Evolutionary conservation across 2,113 vertebrate genomes (phyloP).

Genomic region (Epinephelus cyanopodus): DNA sequence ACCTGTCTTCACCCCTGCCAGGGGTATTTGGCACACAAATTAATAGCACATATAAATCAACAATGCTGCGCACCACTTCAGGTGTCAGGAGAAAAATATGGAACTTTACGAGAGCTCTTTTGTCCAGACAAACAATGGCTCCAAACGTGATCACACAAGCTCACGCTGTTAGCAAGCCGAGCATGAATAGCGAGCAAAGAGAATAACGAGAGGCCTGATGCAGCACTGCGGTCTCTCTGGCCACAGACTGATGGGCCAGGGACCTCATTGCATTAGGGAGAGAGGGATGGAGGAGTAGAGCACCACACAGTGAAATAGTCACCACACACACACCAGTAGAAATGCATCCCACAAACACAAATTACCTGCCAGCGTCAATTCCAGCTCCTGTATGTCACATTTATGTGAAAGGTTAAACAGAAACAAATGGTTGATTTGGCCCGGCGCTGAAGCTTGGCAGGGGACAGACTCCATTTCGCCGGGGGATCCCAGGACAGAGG

Average conservation of each 20-base stretch:
- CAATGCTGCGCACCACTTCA: slow-evolving; percentile 29
- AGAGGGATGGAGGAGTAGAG: slow-evolving; percentile 39
- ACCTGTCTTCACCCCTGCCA: slow-evolving; percentile 21
- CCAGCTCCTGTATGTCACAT: slow-evolving; percentile 52
- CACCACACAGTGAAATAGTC: slow-evolving; percentile 23
- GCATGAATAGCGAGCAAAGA: slow-evolving; percentile 37
- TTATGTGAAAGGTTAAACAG: slow-evolving; percentile 72
- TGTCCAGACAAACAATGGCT: slow-evolving; percentile 33
- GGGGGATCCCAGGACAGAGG: slow-evolving; percentile 37
- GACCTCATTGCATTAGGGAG: slow-evolving; percentile 64
- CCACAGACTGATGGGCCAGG: slow-evolving; percentile 51
- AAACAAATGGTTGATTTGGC: slow-evolving; percentile 65
- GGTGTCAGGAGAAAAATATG: slow-evolving; percentile 38
- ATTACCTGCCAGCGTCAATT: slow-evolving; percentile 63
- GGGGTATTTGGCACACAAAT: slow-evolving; percentile 19
- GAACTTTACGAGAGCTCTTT: slow-evolving; percentile 45
- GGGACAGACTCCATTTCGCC: slow-evolving; percentile 15
- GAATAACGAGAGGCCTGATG: slow-evolving; percentile 58
- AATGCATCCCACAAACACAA: slow-evolving; percentile 60
- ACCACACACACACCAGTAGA: slow-evolving; percentile 28
- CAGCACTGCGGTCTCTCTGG: slow-evolving; percentile 57
- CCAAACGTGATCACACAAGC: slow-evolving; percentile 41
- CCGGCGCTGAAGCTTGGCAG: slow-evolving; percentile 18
- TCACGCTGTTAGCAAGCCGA: slow-evolving; percentile 30
- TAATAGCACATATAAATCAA: slow-evolving; percentile 43